Evolutionary conservation across 2,797 vertebrate genomes (phyloP).

Genomic region (Hafferia zeledoni): DNA sequence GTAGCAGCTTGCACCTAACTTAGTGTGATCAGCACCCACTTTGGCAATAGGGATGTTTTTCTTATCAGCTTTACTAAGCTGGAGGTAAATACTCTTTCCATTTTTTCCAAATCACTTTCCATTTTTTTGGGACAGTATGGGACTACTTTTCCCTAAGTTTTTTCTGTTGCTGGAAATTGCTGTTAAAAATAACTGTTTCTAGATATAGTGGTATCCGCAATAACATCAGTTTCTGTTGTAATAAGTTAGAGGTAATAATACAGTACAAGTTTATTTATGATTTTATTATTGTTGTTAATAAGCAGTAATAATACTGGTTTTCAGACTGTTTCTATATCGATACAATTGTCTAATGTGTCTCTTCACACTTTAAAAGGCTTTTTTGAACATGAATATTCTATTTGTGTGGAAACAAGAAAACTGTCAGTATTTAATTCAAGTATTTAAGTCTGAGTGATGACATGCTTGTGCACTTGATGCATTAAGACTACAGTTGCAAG

Average conservation of each 20-base stretch:
- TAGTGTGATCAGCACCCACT: neutral
- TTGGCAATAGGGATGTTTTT: neutral
- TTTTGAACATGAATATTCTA: neutral
- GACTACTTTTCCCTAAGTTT: neutral
- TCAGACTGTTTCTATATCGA: neutral
- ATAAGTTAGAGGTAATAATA: neutral
- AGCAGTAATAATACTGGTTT: neutral
- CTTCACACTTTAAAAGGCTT: neutral
- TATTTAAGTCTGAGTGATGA: neutral
- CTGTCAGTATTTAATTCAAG: neutral
- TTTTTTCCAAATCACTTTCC: neutral
- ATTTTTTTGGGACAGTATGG: neutral
- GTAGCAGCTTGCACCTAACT: neutral
- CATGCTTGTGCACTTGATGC: neutral
- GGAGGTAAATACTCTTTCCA: neutral
- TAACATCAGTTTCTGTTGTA: neutral
- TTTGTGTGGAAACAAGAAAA: neutral
- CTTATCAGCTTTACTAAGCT: neutral
- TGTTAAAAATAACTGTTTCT: neutral
- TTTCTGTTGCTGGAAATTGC: neutral
- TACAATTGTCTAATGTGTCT: neutral
- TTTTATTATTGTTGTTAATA: neutral
- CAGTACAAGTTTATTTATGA: neutral
- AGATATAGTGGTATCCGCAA: neutral
- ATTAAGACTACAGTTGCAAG: neutral